Percentiles rank a stretch among this genome's conserved stretches.
These are phyloP conservation scores for Triplophysa dalaica DNA, from an alignment of 2,113 vertebrate genomes.

Conservation along the genomic window DNA sequence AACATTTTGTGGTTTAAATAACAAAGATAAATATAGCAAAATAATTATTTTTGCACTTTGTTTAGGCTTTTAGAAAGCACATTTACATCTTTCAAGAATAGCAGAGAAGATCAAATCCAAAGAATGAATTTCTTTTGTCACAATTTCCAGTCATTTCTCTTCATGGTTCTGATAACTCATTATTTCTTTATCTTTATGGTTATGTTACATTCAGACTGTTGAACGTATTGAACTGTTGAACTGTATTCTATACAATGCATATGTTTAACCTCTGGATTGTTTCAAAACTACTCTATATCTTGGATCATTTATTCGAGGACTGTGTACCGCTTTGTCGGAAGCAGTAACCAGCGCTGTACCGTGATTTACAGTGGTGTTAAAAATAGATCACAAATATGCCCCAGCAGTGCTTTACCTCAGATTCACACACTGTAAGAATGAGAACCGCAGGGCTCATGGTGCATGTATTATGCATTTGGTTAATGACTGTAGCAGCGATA, in stretches of 20 bases:
- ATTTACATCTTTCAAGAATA: neutral
- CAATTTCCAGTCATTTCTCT: neutral
- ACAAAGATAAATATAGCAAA: too few relatives aligned
- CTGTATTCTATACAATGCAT: neutral
- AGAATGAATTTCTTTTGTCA: neutral
- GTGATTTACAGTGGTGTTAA: neutral
- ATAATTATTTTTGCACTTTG: neutral
- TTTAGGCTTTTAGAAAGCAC: neutral
- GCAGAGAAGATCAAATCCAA: neutral
- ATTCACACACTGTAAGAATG: neutral
- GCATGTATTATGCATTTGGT: neutral
- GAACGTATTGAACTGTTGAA: neutral
- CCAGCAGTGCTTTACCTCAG: neutral
- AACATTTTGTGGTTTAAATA: too few relatives aligned
- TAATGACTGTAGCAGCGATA: slow-evolving; percentile 16
- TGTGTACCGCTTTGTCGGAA: neutral
- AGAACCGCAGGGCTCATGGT: neutral
- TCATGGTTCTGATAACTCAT: too few relatives aligned
- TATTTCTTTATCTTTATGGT: neutral
- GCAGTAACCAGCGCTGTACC: neutral
- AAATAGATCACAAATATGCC: neutral
- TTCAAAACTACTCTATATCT: neutral
- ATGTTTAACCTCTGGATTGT: neutral
- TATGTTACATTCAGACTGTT: neutral
- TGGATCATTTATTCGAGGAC: neutral